phyloP scores from a whole-genome alignment of 1,140 invertebrate species.

The Drosophila sechellia region DNA sequence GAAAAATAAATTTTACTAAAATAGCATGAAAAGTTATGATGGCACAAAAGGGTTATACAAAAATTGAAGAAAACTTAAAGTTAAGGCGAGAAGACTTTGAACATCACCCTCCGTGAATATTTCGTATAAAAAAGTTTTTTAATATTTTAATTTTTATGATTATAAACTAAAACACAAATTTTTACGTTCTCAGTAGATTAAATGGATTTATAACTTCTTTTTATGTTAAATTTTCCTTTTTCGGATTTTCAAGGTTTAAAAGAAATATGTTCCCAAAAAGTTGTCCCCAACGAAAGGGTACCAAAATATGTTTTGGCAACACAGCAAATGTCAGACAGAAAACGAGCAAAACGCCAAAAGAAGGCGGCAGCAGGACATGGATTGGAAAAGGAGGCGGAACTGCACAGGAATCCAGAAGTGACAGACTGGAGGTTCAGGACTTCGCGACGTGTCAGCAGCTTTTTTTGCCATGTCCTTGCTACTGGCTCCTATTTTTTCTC shows the following conservation, averaged over 20 bases:
- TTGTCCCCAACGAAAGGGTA: background rate
- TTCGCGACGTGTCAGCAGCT: constrained; percentile 53
- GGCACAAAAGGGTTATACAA: background rate
- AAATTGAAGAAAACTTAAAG: background rate
- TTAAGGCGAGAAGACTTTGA: background rate
- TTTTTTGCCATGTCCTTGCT: constrained; percentile 30
- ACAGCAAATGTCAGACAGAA: constrained; percentile 14
- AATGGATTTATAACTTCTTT: background rate
- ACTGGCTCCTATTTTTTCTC: constrained; percentile 5
- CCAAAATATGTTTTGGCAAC: constrained; percentile 30
- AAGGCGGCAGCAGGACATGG: constrained; percentile 6
- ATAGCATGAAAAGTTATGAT: background rate
- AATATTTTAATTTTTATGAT: background rate
- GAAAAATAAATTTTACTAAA: background rate
- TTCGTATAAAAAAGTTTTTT: background rate
- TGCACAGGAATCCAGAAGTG: constrained; percentile 28
- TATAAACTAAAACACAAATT: background rate
- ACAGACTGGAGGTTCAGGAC: constrained; percentile 21
- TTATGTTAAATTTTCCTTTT: background rate
- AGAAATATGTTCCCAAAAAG: background rate
- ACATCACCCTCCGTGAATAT: too few species aligned
- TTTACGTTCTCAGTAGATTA: too few species aligned
- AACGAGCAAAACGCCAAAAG: background rate
- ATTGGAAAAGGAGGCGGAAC: constrained; percentile 1
- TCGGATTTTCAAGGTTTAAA: background rate